A percentile compares a stretch with the other conserved stretches of the same genome.
Evolutionary conservation across 2,113 vertebrate species (phyloP).

Genomic region (Gambusia affinis): DNA sequence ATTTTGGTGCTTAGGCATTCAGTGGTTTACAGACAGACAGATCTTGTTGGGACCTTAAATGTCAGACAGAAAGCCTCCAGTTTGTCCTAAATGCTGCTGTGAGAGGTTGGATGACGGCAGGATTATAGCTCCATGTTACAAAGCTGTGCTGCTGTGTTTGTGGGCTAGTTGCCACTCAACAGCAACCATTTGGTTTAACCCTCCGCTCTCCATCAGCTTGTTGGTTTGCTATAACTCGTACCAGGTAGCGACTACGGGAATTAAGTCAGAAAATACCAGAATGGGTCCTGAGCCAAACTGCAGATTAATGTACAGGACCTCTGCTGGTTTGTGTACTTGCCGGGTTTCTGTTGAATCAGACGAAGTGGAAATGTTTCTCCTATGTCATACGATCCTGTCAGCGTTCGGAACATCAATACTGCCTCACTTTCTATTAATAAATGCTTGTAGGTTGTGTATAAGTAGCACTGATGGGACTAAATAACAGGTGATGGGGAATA

Average conservation of each 20-base stretch:
- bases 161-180: constrained; percentile 42
- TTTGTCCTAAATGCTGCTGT: neutral
- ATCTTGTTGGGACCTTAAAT: too few relatives aligned
- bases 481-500: neutral
- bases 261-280: constrained; percentile 24
- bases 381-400: neutral
- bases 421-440: constrained; percentile 13
- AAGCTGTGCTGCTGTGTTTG: constrained; percentile 39
- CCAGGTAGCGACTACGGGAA: constrained; percentile 37
- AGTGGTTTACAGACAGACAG: too few relatives aligned
- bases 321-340: neutral
- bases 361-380: neutral
- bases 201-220: constrained; percentile 19
- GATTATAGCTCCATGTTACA: constrained; percentile 49
- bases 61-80: neutral
- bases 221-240: constrained; percentile 23
- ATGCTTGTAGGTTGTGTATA: neutral
- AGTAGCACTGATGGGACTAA: neutral
- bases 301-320: constrained; percentile 22
- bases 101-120: neutral
- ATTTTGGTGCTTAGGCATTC: too few relatives aligned
- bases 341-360: constrained; percentile 3
- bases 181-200: constrained; percentile 25
- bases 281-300: constrained; percentile 7
- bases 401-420: neutral